phyloP scores from a whole-genome alignment of 2,797 vertebrate species.

The Nasua narica region DNA sequence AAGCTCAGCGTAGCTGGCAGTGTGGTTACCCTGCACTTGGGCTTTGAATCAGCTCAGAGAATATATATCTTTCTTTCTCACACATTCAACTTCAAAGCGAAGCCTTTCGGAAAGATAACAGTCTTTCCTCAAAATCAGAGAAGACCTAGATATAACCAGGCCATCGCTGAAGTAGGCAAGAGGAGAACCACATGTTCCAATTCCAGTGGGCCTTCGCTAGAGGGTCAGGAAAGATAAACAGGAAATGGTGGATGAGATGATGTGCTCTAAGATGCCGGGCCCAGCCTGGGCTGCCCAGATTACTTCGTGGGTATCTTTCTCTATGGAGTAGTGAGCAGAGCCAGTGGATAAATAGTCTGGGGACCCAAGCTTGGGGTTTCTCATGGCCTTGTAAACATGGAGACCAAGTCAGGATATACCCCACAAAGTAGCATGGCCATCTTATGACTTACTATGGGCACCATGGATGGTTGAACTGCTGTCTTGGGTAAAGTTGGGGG shows the following conservation, averaged over 20 bases:
- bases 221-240: background rate
- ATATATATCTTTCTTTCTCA: background rate
- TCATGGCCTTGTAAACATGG: background rate
- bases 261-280: background rate
- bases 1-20: background rate
- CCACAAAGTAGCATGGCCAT: background rate
- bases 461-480: background rate
- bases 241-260: background rate
- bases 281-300: background rate
- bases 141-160: background rate
- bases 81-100: background rate
- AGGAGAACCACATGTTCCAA: background rate
- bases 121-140: background rate
- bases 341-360: background rate
- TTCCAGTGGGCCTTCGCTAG: background rate
- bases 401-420: background rate
- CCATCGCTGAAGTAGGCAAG: background rate
- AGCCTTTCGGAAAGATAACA: background rate
- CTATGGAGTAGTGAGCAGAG: background rate
- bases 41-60: background rate
- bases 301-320: background rate
- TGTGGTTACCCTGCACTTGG: background rate
- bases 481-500: background rate
- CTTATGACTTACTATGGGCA: background rate
- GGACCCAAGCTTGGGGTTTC: background rate